phyloP scores from a whole-genome alignment of 2,888 invertebrate species.

The Parascotia fuliginaria region DNA sequence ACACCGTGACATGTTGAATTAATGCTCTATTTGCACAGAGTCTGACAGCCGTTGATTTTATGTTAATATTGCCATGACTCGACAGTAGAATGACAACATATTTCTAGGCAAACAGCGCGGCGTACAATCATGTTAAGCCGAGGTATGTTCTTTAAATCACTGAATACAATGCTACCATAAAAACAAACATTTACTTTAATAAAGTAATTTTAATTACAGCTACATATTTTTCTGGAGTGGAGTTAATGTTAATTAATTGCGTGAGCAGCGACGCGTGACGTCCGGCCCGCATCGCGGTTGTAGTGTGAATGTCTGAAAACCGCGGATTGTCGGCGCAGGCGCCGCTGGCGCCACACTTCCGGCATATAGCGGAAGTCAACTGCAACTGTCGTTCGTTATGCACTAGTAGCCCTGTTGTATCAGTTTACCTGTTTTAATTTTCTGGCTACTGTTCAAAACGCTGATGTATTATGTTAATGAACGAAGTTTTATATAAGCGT shows the following conservation, averaged over 20 bases:
- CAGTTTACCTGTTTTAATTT: slow-evolving; percentile 59
- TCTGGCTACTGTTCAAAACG: slow-evolving; percentile 52
- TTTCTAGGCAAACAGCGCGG: slow-evolving; percentile 9
- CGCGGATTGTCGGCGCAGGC: slow-evolving; percentile 63
- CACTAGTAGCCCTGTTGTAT: slow-evolving; percentile 68
- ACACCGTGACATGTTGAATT: slow-evolving; percentile 65
- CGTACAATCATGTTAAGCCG: background rate
- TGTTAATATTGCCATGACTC: slow-evolving; percentile 41
- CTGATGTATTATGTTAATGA: slow-evolving; percentile 11
- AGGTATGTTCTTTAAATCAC: slow-evolving; percentile 10
- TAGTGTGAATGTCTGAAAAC: slow-evolving; percentile 60
- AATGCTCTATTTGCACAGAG: slow-evolving; percentile 64
- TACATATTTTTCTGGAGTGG: slow-evolving; percentile 32
- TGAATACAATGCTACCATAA: slow-evolving; percentile 9
- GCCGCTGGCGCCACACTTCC: slow-evolving; percentile 76
- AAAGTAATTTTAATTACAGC: slow-evolving; percentile 12
- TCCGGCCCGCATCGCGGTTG: slow-evolving; percentile 62
- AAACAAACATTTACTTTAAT: slow-evolving; percentile 23
- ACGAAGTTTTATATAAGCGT: slow-evolving; percentile 25
- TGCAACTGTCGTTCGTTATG: slow-evolving; percentile 76
- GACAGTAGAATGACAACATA: slow-evolving; percentile 43
- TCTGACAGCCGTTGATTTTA: slow-evolving; percentile 48
- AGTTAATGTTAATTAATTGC: slow-evolving; percentile 57
- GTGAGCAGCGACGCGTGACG: slow-evolving; percentile 60
- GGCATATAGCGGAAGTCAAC: slow-evolving; percentile 72